These are phyloP conservation scores for Drosophila limbata DNA, from an alignment of 2,888 invertebrate species.

Conservation along the genomic window DNA sequence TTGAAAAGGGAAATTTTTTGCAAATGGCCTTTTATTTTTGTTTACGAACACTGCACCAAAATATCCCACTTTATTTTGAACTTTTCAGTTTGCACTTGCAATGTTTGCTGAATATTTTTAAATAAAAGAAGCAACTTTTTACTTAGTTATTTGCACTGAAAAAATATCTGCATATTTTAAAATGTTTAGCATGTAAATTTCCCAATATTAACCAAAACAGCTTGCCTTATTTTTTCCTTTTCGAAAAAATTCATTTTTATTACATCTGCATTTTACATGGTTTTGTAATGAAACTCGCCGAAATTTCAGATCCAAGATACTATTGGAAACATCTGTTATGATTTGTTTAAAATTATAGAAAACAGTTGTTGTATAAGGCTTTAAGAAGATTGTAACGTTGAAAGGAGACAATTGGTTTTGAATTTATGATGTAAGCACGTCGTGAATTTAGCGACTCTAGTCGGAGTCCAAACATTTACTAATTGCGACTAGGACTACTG, in stretches of 20 bases:
- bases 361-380: not conserved
- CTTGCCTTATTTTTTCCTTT: not conserved
- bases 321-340: not conserved
- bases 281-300: conserved; percentile 5
- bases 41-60: not conserved
- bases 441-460: conserved; percentile 30
- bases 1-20: not conserved
- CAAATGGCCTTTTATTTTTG: not conserved
- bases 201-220: conserved; percentile 1
- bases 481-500: conserved; percentile 49
- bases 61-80: no score
- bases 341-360: not conserved
- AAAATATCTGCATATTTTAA: not conserved
- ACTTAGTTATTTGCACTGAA: not conserved
- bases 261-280: conserved; percentile 10
- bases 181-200: not conserved
- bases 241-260: conserved; percentile 16
- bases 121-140: no score
- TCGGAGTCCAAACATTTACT: conserved; percentile 31
- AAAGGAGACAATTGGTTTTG: conserved; percentile 2
- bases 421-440: conserved; percentile 36
- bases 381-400: not conserved
- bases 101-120: no score
- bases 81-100: no score
- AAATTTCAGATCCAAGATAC: conserved; percentile 3